Conservation (phyloP, 2,888 invertebrate genomes). For the Andrena flavipes region DNA sequence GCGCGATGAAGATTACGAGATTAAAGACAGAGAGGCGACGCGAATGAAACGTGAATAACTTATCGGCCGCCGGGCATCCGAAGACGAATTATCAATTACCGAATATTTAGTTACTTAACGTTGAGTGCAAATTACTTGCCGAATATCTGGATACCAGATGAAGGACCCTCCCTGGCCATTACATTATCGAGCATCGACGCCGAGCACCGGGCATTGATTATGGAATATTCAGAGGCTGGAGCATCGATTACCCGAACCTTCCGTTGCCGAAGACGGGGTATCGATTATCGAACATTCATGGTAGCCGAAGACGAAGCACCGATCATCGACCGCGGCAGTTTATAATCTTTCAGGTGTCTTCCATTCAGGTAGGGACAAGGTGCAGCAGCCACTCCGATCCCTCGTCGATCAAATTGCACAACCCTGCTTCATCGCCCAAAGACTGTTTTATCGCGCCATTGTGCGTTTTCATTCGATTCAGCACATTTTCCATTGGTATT, state of each 20-base stretch:
- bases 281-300: conserved; percentile 28
- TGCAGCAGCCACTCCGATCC: neutral
- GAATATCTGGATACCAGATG: conserved; percentile 10
- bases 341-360: conserved; percentile 18
- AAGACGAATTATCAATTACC: conserved; percentile 23
- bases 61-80: neutral
- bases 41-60: conserved; percentile 3
- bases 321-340: conserved; percentile 9
- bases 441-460: neutral
- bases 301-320: conserved; percentile 13
- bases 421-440: neutral
- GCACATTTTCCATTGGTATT: neutral
- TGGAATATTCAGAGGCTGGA: conserved; percentile 20
- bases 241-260: conserved; percentile 22
- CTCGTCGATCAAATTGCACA: conserved; percentile 11
- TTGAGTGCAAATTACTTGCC: conserved; percentile 19
- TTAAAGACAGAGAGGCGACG: neutral
- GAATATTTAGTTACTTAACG: conserved; percentile 4
- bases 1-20: neutral
- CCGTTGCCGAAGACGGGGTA: conserved; percentile 11
- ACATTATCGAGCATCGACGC: conserved; percentile 27
- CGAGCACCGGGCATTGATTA: conserved; percentile 16
- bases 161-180: conserved; percentile 12
- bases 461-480: neutral
- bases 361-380: conserved; percentile 4